Evolutionary conservation across 2,113 vertebrate species (phyloP).

Genomic region (Charadrius vociferus): DNA sequence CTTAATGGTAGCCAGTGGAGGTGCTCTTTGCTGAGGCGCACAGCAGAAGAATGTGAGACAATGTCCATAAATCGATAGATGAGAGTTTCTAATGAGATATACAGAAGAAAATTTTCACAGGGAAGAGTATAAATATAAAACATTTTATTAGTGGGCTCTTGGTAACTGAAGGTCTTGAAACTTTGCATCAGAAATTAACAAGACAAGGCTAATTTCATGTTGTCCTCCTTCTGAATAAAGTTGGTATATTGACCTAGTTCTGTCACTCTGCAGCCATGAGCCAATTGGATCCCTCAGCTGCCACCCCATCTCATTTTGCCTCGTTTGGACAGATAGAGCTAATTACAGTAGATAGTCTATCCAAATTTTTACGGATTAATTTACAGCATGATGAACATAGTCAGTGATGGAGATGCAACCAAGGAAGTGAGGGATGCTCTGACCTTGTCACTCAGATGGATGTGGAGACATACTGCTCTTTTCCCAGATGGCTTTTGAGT

Average conservation of each 20-base stretch:
- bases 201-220: not conserved
- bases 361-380: conserved; percentile 68
- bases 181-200: not conserved
- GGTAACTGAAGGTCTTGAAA: not conserved
- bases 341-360: conserved; percentile 61
- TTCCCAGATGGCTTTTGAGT: conserved; percentile 68
- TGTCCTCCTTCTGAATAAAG: not conserved
- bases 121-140: not conserved
- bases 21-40: not conserved
- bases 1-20: not conserved
- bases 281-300: conserved; percentile 17
- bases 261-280: conserved; percentile 1
- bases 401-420: conserved; percentile 50
- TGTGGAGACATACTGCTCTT: conserved; percentile 56
- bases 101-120: not conserved
- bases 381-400: conserved; percentile 64
- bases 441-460: conserved; percentile 70
- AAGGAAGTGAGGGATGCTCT: conserved; percentile 43
- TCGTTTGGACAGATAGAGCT: conserved; percentile 42
- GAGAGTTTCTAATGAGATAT: not conserved
- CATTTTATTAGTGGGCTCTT: not conserved
- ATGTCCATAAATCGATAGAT: not conserved
- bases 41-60: not conserved
- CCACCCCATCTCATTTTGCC: conserved; percentile 18
- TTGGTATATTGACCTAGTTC: conserved; percentile 40